Evolutionary conservation across 2,888 invertebrate genomes (phyloP).

Genomic region (Epirrhoe alternata): DNA sequence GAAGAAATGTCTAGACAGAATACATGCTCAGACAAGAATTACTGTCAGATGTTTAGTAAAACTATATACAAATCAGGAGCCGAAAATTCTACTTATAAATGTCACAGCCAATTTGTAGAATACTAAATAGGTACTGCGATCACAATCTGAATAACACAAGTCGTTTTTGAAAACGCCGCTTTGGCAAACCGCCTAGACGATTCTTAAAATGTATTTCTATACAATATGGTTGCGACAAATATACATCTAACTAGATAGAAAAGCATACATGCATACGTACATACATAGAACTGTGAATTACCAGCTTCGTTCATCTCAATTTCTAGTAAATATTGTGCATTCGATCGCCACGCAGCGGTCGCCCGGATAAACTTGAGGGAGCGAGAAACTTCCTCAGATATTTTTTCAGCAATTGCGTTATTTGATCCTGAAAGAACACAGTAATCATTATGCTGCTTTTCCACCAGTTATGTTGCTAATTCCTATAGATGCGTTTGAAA

Average conservation of each 20-base stretch:
- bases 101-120: too few relatives aligned
- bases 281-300: slow-evolving; percentile 49
- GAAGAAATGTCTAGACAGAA: background rate
- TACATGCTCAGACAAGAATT: background rate
- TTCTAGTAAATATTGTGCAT: slow-evolving; percentile 76
- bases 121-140: too few relatives aligned
- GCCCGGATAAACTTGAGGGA: slow-evolving; percentile 74
- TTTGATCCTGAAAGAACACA: slow-evolving; percentile 53
- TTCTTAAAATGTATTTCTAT: too few relatives aligned
- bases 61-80: background rate
- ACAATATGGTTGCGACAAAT: background rate
- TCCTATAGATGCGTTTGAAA: too few relatives aligned
- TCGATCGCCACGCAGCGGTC: slow-evolving; percentile 74
- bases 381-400: slow-evolving; percentile 74
- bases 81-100: too few relatives aligned
- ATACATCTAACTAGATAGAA: slow-evolving; percentile 7
- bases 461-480: too few relatives aligned
- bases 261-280: slow-evolving; percentile 44
- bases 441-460: background rate
- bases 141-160: background rate
- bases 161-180: background rate
- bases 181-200: background rate
- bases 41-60: background rate
- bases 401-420: slow-evolving; percentile 62
- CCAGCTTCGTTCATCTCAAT: slow-evolving; percentile 78